A percentile compares a stretch with the other conserved stretches of the same genome.
Conservation (phyloP, 2,888 invertebrate genomes). For the Luffia ferchaultella region DNA sequence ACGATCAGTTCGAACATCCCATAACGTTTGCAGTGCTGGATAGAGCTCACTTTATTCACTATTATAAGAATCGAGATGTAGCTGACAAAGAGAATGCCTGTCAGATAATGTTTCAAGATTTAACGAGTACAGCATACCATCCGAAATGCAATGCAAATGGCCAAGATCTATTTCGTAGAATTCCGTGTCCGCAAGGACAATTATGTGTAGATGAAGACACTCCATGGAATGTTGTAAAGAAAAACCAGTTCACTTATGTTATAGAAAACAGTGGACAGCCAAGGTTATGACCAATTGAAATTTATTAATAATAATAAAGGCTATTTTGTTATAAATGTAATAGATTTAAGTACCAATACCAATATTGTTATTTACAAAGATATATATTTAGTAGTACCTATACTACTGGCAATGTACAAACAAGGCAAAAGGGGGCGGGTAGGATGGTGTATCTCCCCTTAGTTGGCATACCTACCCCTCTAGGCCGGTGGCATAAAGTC, state of each 20-base stretch:
- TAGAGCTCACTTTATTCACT: conserved; percentile 86
- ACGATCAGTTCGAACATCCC: conserved; percentile 69
- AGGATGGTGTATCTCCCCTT: too few species aligned
- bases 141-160: conserved; percentile 81
- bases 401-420: too few species aligned
- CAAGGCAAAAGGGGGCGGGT: too few species aligned
- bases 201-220: conserved; percentile 90
- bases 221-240: conserved; percentile 83
- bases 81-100: conserved; percentile 78
- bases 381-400: too few species aligned
- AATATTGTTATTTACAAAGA: too few species aligned
- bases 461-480: too few species aligned
- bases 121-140: conserved; percentile 86
- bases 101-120: conserved; percentile 83
- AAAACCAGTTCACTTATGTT: conserved; percentile 93
- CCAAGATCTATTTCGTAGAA: conserved; percentile 78
- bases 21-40: conserved; percentile 91
- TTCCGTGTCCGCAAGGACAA: conserved; percentile 81
- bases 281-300: conserved; percentile 75
- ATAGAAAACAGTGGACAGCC: conserved; percentile 90
- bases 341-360: too few species aligned
- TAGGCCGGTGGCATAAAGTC: too few species aligned
- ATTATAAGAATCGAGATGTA: conserved; percentile 79
- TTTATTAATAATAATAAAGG: too few species aligned
- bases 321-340: too few species aligned